These are phyloP conservation scores for Charaxes varanes DNA, from an alignment of 1,140 invertebrate genomes.

Conservation along the genomic window DNA sequence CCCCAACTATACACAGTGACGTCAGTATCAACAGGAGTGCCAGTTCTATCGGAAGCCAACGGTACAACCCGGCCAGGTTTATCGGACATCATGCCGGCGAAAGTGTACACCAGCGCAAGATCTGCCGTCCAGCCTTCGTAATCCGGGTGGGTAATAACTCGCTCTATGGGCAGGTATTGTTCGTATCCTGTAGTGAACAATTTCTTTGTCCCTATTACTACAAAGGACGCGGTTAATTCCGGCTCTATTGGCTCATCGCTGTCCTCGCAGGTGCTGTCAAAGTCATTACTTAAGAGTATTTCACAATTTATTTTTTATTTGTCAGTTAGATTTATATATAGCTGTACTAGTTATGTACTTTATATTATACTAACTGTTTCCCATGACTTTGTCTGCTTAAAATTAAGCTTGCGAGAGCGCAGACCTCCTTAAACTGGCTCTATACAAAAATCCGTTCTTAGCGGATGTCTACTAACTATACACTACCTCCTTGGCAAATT, in stretches of 20 bases:
- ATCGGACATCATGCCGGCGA: conserved; percentile 43
- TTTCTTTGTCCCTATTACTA: conserved; percentile 44
- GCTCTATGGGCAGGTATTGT: conserved; percentile 46
- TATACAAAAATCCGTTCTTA: too few relatives aligned
- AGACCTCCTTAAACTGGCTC: too few relatives aligned
- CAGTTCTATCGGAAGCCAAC: conserved; percentile 26
- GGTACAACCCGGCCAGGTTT: conserved; percentile 40
- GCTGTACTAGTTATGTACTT: too few relatives aligned
- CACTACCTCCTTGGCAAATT: too few relatives aligned
- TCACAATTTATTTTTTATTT: too few relatives aligned
- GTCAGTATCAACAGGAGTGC: conserved; percentile 28
- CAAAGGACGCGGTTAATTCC: conserved; percentile 43
- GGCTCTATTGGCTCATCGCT: conserved; percentile 16
- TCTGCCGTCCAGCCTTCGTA: conserved; percentile 35
- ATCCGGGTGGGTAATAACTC: conserved; percentile 36
- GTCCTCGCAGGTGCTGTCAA: too few relatives aligned
- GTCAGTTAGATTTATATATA: too few relatives aligned
- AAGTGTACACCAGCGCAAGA: conserved; percentile 39
- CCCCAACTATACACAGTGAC: conserved; percentile 49
- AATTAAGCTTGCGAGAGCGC: too few relatives aligned
- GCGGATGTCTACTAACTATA: too few relatives aligned
- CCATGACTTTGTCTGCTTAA: too few relatives aligned
- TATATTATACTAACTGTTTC: too few relatives aligned
- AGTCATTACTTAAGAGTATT: too few relatives aligned
- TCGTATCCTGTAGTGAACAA: conserved; percentile 32